Conservation (phyloP, 1,140 invertebrate species). For the Drosophila pallidifrons region DNA sequence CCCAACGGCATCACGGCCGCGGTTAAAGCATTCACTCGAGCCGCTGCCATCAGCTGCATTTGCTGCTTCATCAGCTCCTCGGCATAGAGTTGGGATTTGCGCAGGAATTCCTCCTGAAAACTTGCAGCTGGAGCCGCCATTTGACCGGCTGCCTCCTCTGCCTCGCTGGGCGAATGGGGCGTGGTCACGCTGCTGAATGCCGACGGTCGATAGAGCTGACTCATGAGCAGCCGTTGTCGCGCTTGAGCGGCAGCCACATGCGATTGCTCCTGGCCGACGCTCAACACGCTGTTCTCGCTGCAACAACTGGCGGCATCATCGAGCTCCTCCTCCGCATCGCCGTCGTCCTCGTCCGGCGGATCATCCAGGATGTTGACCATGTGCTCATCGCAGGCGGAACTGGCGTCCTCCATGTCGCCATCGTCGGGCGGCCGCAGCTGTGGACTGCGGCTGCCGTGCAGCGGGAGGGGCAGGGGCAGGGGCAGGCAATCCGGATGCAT, state of each 20-base stretch:
- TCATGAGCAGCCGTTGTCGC: conserved; percentile 64
- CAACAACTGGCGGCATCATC: conserved; percentile 85
- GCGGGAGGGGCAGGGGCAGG: conserved; percentile 46
- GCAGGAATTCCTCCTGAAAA: conserved; percentile 82
- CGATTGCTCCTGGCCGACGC: conserved; percentile 88
- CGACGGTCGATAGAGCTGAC: conserved; percentile 70
- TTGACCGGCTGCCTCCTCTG: neutral
- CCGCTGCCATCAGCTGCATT: conserved; percentile 84
- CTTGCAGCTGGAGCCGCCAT: conserved; percentile 36
- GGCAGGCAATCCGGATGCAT: conserved; percentile 77
- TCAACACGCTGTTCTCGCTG: conserved; percentile 89
- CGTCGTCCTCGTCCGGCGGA: conserved; percentile 26
- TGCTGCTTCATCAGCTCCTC: conserved; percentile 85
- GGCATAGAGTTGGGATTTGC: conserved; percentile 84
- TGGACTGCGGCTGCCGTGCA: conserved; percentile 63
- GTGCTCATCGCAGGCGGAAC: conserved; percentile 51
- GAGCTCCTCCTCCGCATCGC: conserved; percentile 42
- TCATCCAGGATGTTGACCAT: conserved; percentile 68
- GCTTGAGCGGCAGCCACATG: conserved; percentile 56
- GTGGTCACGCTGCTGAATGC: conserved; percentile 68
- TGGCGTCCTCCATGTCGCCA: conserved; percentile 38
- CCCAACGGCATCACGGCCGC: conserved; percentile 54
- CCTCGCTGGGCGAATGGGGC: neutral
- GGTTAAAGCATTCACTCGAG: conserved; percentile 72
- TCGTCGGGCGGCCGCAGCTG: conserved; percentile 45